These are phyloP conservation scores for Athalia cordata DNA, from an alignment of 2,888 invertebrate genomes.

Conservation along the genomic window DNA sequence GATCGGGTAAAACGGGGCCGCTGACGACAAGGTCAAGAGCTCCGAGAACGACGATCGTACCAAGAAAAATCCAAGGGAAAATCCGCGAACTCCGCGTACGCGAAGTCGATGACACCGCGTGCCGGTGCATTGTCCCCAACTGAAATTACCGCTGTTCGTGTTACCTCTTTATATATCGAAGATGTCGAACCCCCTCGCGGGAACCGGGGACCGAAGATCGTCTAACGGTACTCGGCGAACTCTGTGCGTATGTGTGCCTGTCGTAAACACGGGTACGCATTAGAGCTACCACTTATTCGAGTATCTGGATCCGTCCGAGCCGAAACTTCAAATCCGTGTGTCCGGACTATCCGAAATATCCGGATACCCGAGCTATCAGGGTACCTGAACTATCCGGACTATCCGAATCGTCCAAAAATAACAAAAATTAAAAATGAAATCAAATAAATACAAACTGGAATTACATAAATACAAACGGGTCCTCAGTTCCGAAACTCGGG, in stretches of 20 bases:
- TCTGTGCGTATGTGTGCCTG: not conserved
- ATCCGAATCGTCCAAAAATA: too few relatives aligned
- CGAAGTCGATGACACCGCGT: slow-evolving; percentile 24
- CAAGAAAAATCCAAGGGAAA: not conserved
- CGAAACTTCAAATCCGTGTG: too few relatives aligned
- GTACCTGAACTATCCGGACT: too few relatives aligned
- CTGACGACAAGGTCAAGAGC: not conserved
- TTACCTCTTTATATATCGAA: slow-evolving; percentile 29
- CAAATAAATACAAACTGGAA: too few relatives aligned
- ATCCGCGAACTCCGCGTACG: slow-evolving; percentile 3
- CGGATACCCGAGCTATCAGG: too few relatives aligned
- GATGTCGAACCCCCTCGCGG: not conserved
- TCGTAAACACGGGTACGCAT: too few relatives aligned
- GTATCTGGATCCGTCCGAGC: too few relatives aligned
- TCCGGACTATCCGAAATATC: too few relatives aligned
- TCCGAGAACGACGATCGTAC: not conserved
- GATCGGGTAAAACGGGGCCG: slow-evolving; percentile 43
- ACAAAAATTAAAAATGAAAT: too few relatives aligned
- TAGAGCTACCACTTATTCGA: too few relatives aligned
- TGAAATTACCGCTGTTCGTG: slow-evolving; percentile 30
- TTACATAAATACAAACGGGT: too few relatives aligned
- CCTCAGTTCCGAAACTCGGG: too few relatives aligned
- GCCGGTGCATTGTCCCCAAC: slow-evolving; percentile 41
- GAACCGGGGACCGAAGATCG: not conserved
- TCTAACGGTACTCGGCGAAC: not conserved